Evolutionary conservation across 2,797 vertebrate species (phyloP).

Genomic region (Leptodactylus fallax): DNA sequence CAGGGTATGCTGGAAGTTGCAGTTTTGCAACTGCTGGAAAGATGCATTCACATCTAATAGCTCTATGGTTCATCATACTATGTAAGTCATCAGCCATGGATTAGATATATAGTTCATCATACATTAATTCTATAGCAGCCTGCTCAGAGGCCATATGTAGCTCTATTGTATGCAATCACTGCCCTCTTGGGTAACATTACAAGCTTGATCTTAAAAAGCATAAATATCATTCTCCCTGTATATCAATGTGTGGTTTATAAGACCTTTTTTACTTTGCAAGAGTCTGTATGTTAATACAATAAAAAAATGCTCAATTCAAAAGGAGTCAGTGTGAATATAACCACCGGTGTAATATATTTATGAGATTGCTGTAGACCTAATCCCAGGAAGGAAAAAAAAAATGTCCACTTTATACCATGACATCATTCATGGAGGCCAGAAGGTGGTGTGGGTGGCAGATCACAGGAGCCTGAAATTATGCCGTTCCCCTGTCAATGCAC

Average conservation of each 20-base stretch:
- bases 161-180: too few relatives aligned
- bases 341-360: background rate
- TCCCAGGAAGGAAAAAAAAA: background rate
- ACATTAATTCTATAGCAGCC: too few relatives aligned
- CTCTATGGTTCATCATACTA: too few relatives aligned
- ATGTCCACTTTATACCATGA: background rate
- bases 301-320: background rate
- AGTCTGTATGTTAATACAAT: background rate
- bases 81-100: too few relatives aligned
- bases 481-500: background rate
- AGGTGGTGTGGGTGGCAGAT: background rate
- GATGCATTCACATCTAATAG: too few relatives aligned
- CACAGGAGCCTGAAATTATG: constrained; percentile 5
- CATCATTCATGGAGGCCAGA: background rate
- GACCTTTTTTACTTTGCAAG: background rate
- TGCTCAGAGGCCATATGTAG: too few relatives aligned
- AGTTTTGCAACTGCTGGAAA: too few relatives aligned
- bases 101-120: too few relatives aligned
- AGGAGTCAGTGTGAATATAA: background rate
- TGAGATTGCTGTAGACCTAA: background rate
- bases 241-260: background rate
- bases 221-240: background rate
- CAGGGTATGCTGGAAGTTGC: too few relatives aligned
- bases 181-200: too few relatives aligned
- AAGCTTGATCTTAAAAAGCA: background rate